A percentile compares a stretch with the other conserved stretches of the same genome.
These are phyloP conservation scores for Phodopus roborovskii DNA, from an alignment of 2,113 vertebrate species.

Conservation along the genomic window DNA sequence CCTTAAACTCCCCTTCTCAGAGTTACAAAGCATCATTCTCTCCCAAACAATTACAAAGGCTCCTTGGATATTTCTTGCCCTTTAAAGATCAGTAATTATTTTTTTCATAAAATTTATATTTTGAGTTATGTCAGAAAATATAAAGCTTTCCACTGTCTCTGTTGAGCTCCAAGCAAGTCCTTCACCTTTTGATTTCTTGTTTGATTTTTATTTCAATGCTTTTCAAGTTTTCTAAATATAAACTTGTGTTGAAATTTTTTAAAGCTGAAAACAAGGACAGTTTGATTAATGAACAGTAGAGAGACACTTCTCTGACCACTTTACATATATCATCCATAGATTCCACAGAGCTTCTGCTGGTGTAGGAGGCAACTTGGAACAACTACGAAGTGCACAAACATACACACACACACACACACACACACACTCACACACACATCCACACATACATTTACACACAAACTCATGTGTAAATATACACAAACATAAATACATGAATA, in stretches of 20 bases:
- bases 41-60: not conserved
- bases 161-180: not conserved
- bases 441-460: not conserved
- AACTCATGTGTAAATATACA: no score
- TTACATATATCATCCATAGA: not conserved
- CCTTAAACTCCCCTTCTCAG: not conserved
- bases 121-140: not conserved
- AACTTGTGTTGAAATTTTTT: constrained; percentile 4
- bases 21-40: not conserved
- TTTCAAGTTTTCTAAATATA: constrained; percentile 44
- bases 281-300: constrained; percentile 26
- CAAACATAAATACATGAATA: not conserved
- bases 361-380: constrained; percentile 28
- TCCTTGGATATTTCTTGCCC: not conserved
- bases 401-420: not conserved
- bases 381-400: not conserved
- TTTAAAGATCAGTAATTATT: constrained; percentile 37
- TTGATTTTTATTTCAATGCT: constrained; percentile 33
- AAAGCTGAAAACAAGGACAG: constrained; percentile 25
- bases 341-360: not conserved
- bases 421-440: not conserved
- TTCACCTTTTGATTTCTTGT: constrained; percentile 29
- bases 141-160: not conserved
- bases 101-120: constrained; percentile 13
- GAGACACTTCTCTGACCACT: not conserved